Base-by-base conservation (phyloP, 2,888 invertebrate species). In the Zaprionus lineosus region DNA sequence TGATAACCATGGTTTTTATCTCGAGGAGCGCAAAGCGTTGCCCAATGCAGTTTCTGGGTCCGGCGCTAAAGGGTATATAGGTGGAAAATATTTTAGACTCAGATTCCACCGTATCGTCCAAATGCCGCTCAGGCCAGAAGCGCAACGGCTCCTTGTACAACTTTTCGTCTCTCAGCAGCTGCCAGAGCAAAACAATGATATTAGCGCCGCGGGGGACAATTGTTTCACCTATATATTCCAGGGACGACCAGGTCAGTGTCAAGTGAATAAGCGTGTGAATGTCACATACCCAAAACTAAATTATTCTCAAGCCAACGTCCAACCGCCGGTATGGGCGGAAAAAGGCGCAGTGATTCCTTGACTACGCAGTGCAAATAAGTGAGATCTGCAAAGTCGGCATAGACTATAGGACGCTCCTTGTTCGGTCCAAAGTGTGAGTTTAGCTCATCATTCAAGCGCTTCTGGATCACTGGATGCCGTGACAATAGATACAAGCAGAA, bases 271-370 rank as follows among this genome's bases (percentile, higher is more conserved):
- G 18, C 3, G 9, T 6, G 4, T 44, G 8, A 0, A 2, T n/a
- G n/a, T n/a, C n/a, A 33, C 40, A 21, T 88, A 93, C 93, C 92
- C 64, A 93, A 76, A 41, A 86, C 84, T 9, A 93, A 86, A 60
- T 92, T 91, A 69, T 92, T 91, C 0, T 89, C 89, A n/a, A 93
- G 64, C 5, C 63, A 78, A 40, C 94, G 91, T 3, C 92, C 91
- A 37, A 94, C 91, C 5, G 93, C 91, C 21, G 92, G 92, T 7
- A 94, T 93, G 36, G 93, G 93, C 0, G 94, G 94, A 74, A 91
- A 93, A 1, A 94, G 77, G 24, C 94, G 89, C 55, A 94, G 74
- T 0, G 93, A 90, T 84, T 94, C 94, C 79, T 94, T 94, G 31
- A 94, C 92, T 37, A 93, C 93, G 70, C 92, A 92, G 66, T 93